Evolutionary conservation across 2,888 invertebrate species (phyloP), one percentile per base, ranked within the genome.

Genomic region (Seira ritae): DNA sequence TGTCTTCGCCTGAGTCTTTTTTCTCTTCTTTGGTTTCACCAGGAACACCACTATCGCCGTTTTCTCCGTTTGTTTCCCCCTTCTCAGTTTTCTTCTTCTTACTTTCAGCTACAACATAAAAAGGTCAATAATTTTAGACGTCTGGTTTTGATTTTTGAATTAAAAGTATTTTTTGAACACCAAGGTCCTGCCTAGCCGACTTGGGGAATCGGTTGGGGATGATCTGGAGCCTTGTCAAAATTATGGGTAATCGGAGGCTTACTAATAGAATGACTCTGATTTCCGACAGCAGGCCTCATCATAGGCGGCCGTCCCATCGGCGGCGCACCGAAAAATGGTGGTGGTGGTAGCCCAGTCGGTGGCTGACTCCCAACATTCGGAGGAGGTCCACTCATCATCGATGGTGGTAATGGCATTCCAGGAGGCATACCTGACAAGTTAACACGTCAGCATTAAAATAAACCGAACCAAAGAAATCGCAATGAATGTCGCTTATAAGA

Each of bases 291-390:
- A 10, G 67, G 66, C 31, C 75, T 71, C 80, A 80, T 80, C 71
- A 71, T 95, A 95, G 91, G 94, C 85, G 79, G 81, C n/a, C 84
- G 71, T 31, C 75, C 79, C 76, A 77, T 77, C 50, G 83, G 83
- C 12, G 77, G 83, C 0, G 73, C 85, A 23, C 83, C 80, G 70
- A 75, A 91, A 90, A 91, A 79, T n/a, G n/a, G n/a, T n/a, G n/a
- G n/a, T 23, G 75, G 76, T 17, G 79, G 74, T 69, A 80, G 67
- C 1, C 84, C 80, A 22, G 67, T 22, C 22, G 74, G 81, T 4
- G 79, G 78, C 31, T 76, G 69, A n/a, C 71, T 60, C 0, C 24
- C n/a, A n/a, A n/a, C n/a, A n/a, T n/a, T n/a, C 1, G 76, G 69
- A 22, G 82, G 79, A 22, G 71, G 79, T 24, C 62, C 73, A 12